phyloP scores from a whole-genome alignment of 2,888 invertebrate species.

The Cylloceria caligata region DNA sequence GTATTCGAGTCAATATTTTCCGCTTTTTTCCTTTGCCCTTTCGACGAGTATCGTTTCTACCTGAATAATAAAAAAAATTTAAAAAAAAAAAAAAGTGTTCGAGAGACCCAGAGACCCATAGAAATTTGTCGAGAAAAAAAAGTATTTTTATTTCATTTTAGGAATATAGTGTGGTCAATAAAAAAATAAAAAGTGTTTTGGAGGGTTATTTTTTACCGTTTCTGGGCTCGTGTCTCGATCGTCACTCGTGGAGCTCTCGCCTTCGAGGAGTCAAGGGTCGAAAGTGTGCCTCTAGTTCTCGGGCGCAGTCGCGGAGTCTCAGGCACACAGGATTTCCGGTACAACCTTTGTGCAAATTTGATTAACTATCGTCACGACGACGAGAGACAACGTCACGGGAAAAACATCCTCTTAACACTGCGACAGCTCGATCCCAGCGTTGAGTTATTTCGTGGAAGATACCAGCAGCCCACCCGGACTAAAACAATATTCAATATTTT shows the following conservation, averaged over 20 bases:
- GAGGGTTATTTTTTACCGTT: conserved; percentile 10
- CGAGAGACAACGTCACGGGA: conserved; percentile 17
- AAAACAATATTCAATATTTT: conserved; percentile 79
- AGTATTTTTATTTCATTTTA: conserved; percentile 52
- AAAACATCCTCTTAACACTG: conserved; percentile 20
- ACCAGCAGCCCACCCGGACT: conserved; percentile 50
- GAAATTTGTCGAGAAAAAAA: conserved; percentile 39
- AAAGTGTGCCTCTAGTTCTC: background rate
- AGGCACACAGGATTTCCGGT: conserved; percentile 60
- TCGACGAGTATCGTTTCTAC: conserved; percentile 60
- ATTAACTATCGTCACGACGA: conserved; percentile 37
- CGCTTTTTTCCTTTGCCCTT: conserved; percentile 54
- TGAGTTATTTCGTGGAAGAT: conserved; percentile 56
- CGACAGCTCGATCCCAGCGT: background rate
- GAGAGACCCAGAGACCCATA: conserved; percentile 55
- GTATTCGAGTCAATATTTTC: conserved; percentile 11
- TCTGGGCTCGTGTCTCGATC: conserved; percentile 49
- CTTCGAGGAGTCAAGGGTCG: conserved; percentile 29
- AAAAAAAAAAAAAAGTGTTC: conserved; percentile 44
- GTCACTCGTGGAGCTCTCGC: conserved; percentile 16
- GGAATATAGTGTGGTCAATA: conserved; percentile 48
- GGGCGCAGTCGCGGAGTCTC: background rate
- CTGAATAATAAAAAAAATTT: conserved; percentile 66
- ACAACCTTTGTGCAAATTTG: conserved; percentile 64
- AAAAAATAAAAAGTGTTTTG: conserved; percentile 38